Evolutionary conservation across 2,888 invertebrate genomes (phyloP).

Genomic region (Torymus tubicola): DNA sequence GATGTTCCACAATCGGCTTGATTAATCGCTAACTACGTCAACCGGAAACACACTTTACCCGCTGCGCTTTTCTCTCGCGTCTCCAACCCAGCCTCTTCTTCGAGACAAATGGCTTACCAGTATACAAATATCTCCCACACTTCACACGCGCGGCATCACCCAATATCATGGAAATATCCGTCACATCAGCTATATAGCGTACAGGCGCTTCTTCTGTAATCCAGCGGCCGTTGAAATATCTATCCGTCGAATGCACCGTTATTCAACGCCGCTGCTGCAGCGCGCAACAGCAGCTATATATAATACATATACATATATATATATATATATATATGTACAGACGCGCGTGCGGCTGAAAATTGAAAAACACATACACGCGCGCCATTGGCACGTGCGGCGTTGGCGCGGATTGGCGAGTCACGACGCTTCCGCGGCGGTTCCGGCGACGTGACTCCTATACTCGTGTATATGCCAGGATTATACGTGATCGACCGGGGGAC

Average conservation of each 20-base stretch:
- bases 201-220: not conserved
- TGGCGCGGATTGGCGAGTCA: conserved; percentile 59
- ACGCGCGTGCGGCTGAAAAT: conserved; percentile 6
- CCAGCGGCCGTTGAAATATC: conserved; percentile 16
- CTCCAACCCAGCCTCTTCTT: no score
- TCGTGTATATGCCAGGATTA: no score
- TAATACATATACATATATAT: no score
- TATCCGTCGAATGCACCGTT: conserved; percentile 41
- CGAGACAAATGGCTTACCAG: no score
- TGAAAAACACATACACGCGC: conserved; percentile 19
- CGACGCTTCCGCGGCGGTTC: conserved; percentile 61
- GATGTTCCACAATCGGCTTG: no score
- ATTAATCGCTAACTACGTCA: no score
- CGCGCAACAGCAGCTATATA: not conserved
- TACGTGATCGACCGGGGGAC: conserved; percentile 24
- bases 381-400: not conserved
- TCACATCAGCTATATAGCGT: not conserved
- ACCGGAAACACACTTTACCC: no score
- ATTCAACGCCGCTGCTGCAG: not conserved
- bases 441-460: conserved; percentile 69
- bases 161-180: conserved; percentile 35
- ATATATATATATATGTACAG: no score
- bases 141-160: not conserved
- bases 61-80: no score
- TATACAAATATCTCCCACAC: no score